Evolutionary conservation across 2,888 invertebrate genomes (phyloP).

Genomic region (Perithous albicinctus): DNA sequence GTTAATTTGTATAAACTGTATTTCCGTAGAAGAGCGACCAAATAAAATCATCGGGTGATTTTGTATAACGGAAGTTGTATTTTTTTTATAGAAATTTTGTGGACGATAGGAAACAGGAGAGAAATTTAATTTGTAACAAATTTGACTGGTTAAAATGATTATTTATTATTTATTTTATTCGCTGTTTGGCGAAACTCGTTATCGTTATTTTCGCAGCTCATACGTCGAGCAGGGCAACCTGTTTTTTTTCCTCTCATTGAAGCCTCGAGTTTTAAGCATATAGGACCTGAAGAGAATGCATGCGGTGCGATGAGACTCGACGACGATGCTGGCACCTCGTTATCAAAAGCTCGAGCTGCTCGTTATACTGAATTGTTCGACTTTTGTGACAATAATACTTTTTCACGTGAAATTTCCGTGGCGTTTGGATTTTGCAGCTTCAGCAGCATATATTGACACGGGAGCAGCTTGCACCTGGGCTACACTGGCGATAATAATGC

Average conservation of each 20-base stretch:
- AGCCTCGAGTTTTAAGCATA: conserved; percentile 14
- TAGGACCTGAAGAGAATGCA: conserved; percentile 10
- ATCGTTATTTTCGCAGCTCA: conserved; percentile 34
- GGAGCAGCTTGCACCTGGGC: conserved; percentile 15
- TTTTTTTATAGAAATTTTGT: not conserved
- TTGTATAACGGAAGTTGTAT: not conserved
- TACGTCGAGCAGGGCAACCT: not conserved
- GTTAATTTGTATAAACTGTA: too few relatives aligned
- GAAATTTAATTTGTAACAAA: not conserved
- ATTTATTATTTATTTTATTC: not conserved
- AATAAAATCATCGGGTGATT: too few relatives aligned
- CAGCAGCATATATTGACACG: not conserved
- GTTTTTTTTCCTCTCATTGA: conserved; percentile 38
- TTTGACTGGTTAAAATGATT: not conserved
- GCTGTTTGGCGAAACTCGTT: conserved; percentile 24
- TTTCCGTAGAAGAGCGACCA: too few relatives aligned
- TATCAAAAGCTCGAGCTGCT: conserved; percentile 64
- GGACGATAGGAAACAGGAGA: not conserved
- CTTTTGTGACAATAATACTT: conserved; percentile 61
- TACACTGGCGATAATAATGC: conserved; percentile 7
- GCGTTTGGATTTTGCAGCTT: conserved; percentile 10
- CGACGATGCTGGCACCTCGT: conserved; percentile 60
- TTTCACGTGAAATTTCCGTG: conserved; percentile 42
- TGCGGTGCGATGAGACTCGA: not conserved
- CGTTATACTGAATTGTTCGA: conserved; percentile 69